These are phyloP conservation scores for Eucidaris tribuloides DNA, from an alignment of 35 echinoderm and acorn worm genomes.

Conservation along the genomic window DNA sequence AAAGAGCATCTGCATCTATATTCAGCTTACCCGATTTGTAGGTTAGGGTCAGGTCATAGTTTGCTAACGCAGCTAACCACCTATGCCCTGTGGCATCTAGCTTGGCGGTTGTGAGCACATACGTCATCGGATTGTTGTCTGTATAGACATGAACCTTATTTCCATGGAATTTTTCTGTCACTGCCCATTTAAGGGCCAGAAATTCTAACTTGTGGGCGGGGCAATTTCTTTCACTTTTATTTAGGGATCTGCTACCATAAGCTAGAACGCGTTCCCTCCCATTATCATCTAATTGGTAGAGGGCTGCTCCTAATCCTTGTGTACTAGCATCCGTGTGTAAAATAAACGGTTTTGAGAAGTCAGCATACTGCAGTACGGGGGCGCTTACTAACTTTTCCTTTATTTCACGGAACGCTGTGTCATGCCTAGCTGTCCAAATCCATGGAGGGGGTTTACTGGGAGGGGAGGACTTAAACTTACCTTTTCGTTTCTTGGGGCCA, in stretches of 20 bases:
- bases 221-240: too few species aligned
- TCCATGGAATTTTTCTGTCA: too few species aligned
- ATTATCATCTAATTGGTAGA: constrained; percentile 45
- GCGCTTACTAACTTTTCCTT: neutral
- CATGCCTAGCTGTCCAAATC: constrained; percentile 36
- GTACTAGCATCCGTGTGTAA: constrained; percentile 60
- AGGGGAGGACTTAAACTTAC: too few species aligned
- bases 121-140: constrained; percentile 52
- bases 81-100: constrained; percentile 28
- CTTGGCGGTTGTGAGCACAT: constrained; percentile 27
- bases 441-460: too few species aligned
- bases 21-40: too few species aligned
- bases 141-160: too few species aligned
- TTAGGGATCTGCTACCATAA: too few species aligned
- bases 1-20: too few species aligned
- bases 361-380: constrained; percentile 31
- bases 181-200: too few species aligned
- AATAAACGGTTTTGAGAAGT: constrained; percentile 41
- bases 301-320: constrained; percentile 48
- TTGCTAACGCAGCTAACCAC: too few species aligned
- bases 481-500: neutral
- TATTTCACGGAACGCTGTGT: neutral
- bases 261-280: neutral
- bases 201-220: too few species aligned
- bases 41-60: too few species aligned